phyloP scores from a whole-genome alignment of 23 tunicate species.

The Botrylloides violaceus region DNA sequence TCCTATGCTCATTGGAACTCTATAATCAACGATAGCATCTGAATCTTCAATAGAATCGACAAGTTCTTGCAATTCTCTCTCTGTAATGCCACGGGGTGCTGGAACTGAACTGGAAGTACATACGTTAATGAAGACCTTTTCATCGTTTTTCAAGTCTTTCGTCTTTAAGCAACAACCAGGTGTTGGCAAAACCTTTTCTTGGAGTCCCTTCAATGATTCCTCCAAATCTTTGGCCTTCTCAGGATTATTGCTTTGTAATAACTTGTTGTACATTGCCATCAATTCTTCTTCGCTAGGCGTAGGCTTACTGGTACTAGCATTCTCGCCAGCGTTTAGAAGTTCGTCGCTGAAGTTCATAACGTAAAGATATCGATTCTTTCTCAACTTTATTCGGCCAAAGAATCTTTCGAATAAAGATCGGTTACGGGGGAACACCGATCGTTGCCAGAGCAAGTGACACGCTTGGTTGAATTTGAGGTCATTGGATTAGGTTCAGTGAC shows the following conservation, averaged over 20 bases:
- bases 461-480: no score
- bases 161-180: constrained; percentile 92
- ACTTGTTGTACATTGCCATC: constrained; percentile 56
- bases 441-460: no score
- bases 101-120: constrained; percentile 88
- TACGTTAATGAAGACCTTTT: constrained; percentile 75
- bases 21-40: constrained; percentile 63
- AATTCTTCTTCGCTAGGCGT: constrained; percentile 14
- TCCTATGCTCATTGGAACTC: constrained; percentile 89
- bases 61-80: constrained; percentile 47
- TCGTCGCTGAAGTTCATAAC: neutral
- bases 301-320: neutral
- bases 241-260: constrained; percentile 16
- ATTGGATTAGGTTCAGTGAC: no score
- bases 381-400: no score
- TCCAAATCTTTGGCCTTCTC: constrained; percentile 6
- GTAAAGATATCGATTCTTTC: neutral
- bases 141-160: constrained; percentile 42
- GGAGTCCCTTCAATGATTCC: constrained; percentile 4
- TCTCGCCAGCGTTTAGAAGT: neutral
- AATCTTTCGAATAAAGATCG: no score
- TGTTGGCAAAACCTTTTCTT: constrained; percentile 65
- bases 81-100: constrained; percentile 52
- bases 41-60: constrained; percentile 50
- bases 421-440: no score